These are phyloP conservation scores for Hiodon alosoides DNA, from an alignment of 2,113 vertebrate genomes.

Conservation along the genomic window DNA sequence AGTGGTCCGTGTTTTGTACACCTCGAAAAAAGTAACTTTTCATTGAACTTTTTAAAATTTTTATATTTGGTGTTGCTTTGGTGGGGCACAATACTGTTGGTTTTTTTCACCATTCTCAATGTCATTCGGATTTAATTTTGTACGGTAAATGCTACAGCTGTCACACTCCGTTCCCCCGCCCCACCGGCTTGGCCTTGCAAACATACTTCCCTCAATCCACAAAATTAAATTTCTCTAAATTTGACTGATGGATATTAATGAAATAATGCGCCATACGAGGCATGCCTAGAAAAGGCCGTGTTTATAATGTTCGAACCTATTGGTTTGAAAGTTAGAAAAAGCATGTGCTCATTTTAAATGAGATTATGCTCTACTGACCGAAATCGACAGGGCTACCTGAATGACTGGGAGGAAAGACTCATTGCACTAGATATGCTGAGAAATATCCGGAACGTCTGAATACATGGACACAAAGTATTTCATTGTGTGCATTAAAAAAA, in stretches of 20 bases:
- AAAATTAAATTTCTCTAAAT: constrained; percentile 26
- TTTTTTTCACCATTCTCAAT: neutral
- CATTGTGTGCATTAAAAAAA: neutral
- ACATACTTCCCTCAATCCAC: constrained; percentile 5
- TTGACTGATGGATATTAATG: constrained; percentile 21
- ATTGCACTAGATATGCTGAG: neutral
- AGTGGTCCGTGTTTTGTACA: constrained; percentile 27
- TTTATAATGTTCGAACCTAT: constrained; percentile 24
- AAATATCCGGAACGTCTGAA: neutral
- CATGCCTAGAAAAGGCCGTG: neutral
- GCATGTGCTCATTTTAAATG: constrained; percentile 8
- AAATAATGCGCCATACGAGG: constrained; percentile 13
- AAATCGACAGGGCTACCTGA: neutral
- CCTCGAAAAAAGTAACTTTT: neutral
- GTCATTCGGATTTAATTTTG: constrained; percentile 17
- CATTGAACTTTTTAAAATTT: neutral
- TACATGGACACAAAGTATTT: neutral
- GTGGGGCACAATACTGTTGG: neutral
- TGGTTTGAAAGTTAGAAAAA: neutral
- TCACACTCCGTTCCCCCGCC: constrained; percentile 2
- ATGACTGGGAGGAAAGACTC: neutral
- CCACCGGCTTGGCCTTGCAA: neutral
- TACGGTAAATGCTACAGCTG: constrained; percentile 21
- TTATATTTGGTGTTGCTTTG: neutral
- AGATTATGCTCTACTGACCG: neutral